Evolutionary conservation across 1,140 invertebrate genomes (phyloP).

Genomic region (Caenorhabditis inopinata): DNA sequence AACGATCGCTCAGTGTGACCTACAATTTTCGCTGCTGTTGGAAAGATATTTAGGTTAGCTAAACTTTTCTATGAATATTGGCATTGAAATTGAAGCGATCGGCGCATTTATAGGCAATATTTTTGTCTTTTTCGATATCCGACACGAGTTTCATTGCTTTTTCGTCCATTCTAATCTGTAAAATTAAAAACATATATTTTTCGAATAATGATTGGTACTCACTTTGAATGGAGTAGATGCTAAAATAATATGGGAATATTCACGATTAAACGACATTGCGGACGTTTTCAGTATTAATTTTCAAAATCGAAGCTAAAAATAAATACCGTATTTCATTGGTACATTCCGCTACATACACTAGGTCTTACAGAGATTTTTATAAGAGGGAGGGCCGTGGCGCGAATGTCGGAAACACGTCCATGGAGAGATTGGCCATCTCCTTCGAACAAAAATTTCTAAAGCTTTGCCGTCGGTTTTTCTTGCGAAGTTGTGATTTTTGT

Average conservation of each 20-base stretch:
- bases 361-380: too few species aligned
- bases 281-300: too few species aligned
- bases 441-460: too few species aligned
- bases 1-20: conserved; percentile 3
- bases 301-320: too few species aligned
- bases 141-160: not conserved
- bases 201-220: not conserved
- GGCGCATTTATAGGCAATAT: not conserved
- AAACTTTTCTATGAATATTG: conserved; percentile 12
- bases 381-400: too few species aligned
- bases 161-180: not conserved
- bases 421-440: too few species aligned
- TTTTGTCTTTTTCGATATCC: conserved; percentile 18
- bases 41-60: not conserved
- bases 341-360: too few species aligned
- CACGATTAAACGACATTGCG: not conserved
- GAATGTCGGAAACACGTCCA: too few species aligned
- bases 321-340: too few species aligned
- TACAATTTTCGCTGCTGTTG: not conserved
- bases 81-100: conserved; percentile 5
- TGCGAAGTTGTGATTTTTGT: too few species aligned
- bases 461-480: too few species aligned
- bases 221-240: conserved; percentile 7
- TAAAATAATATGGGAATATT: not conserved
- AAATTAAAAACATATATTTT: not conserved